A percentile compares a stretch with the other conserved stretches of the same genome.
Evolutionary conservation across 1,140 invertebrate genomes (phyloP).

Genomic region (Megathymus violae): DNA sequence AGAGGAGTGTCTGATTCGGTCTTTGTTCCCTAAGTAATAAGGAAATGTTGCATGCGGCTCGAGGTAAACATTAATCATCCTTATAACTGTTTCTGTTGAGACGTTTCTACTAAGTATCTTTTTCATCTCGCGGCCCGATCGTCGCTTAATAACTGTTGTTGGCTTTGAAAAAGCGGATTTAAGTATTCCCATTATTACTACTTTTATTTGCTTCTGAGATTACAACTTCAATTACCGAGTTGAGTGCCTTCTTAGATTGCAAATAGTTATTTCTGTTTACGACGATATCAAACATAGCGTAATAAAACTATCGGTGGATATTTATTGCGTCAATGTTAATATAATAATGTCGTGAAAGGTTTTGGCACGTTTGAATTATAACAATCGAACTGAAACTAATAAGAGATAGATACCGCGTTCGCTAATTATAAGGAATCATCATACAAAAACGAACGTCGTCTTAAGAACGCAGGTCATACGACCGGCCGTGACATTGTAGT

Average conservation of each 20-base stretch:
- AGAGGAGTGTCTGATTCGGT: slow-evolving; percentile 35
- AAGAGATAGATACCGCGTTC: slow-evolving; percentile 8
- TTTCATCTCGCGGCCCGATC: slow-evolving; percentile 44
- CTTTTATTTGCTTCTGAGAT: slow-evolving; percentile 33
- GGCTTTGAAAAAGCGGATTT: slow-evolving; percentile 39
- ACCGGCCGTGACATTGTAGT: slow-evolving; percentile 20
- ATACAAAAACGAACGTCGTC: too few species aligned
- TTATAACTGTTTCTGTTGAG: slow-evolving; percentile 46
- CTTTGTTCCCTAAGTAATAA: slow-evolving; percentile 50
- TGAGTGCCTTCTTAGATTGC: slow-evolving; percentile 5
- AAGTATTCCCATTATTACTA: slow-evolving; percentile 31
- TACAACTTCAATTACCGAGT: slow-evolving; percentile 19
- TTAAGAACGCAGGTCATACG: neutral
- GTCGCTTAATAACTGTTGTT: slow-evolving; percentile 47
- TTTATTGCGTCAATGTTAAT: too few species aligned
- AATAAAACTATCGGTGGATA: too few species aligned
- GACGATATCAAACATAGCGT: neutral
- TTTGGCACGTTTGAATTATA: neutral
- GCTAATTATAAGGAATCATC: slow-evolving; percentile 23
- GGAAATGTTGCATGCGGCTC: slow-evolving; percentile 39
- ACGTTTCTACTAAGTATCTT: slow-evolving; percentile 53
- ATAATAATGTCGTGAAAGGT: neutral
- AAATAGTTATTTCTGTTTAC: slow-evolving; percentile 1
- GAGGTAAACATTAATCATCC: slow-evolving; percentile 52
- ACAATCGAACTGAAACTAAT: slow-evolving; percentile 15